Base-by-base conservation (phyloP, 2,113 vertebrate species). In the Notarius quadriscutis region DNA sequence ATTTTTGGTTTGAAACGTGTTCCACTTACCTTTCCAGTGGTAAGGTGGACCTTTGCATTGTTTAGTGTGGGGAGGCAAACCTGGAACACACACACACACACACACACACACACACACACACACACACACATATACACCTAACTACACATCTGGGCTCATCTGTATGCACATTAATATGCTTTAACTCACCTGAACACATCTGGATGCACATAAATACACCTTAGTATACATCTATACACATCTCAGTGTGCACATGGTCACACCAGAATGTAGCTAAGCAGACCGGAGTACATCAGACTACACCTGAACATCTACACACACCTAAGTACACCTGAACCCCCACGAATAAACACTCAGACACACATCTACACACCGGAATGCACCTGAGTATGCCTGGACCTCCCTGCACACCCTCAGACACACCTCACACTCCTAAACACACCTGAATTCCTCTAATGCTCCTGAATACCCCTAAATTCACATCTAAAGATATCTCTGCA, bases 1-100 rank as follows among this genome's bases (percentile, higher is more conserved):
- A 8, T 74, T 12, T 51, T n/a, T 77, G 41, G 8, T 75, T 50
- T 12, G 18, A 50, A 75, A 60, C 7, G 0, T 10, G 72, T 4
- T 81, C 2, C 69, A 51, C 10, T 74, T 81, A 95, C 95, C 94
- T 91, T 27, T 77, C 90, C 51, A 90, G 69, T 87, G 20, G 87
- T 91, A 94, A 1, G 92, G 92, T 57, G 51, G 65, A 27, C 92
- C 93, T 91, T 90, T 91, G 81, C 93, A 94, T 77, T 2, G 60
- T 51, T 7, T 88, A 10, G 93, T 93, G 8, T 94, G 93, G 11
- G 91, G 57, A 75, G 92, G 93, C 67, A 92, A 30, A 10, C 72
- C 94, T 95, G 87, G 30, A 57, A 27, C 34, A 57, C 10, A 63
- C 34, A 88, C 30, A n/a, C 30, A 80, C 55, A 30, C n/a, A 60